These are phyloP conservation scores for Nansenia antarctica DNA, from an alignment of 2,113 vertebrate species.

Conservation along the genomic window DNA sequence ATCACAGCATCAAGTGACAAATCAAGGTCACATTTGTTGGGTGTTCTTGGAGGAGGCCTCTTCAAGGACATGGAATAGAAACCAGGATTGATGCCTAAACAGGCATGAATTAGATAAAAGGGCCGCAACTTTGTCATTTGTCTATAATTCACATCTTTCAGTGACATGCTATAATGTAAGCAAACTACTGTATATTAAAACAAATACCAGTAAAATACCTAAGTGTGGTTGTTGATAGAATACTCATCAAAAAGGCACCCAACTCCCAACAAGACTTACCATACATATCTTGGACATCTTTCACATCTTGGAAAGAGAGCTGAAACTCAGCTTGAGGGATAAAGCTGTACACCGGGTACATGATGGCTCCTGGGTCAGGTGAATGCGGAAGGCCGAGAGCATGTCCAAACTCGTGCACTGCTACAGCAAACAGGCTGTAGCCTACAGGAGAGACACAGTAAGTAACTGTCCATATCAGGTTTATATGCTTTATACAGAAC, in stretches of 20 bases:
- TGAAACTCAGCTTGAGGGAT: conserved; percentile 44
- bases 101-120: not conserved
- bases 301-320: conserved; percentile 76
- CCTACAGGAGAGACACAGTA: conserved; percentile 48
- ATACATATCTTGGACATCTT: conserved; percentile 78
- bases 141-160: not conserved
- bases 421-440: conserved; percentile 74
- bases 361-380: conserved; percentile 67
- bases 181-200: not conserved
- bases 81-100: conserved; percentile 43
- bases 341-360: conserved; percentile 76
- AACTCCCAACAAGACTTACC: conserved; percentile 65
- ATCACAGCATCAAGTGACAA: conserved; percentile 67
- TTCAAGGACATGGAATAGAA: conserved; percentile 27
- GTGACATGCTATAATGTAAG: not conserved
- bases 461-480: not conserved
- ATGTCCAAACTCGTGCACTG: conserved; percentile 81
- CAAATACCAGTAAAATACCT: not conserved
- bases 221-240: not conserved
- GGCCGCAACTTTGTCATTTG: no score
- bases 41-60: conserved; percentile 61
- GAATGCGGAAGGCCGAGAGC: conserved; percentile 80
- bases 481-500: not conserved
- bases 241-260: not conserved
- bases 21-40: conserved; percentile 63